These are phyloP conservation scores for Bungarus multicinctus DNA, from an alignment of 2,113 vertebrate species.

Conservation along the genomic window DNA sequence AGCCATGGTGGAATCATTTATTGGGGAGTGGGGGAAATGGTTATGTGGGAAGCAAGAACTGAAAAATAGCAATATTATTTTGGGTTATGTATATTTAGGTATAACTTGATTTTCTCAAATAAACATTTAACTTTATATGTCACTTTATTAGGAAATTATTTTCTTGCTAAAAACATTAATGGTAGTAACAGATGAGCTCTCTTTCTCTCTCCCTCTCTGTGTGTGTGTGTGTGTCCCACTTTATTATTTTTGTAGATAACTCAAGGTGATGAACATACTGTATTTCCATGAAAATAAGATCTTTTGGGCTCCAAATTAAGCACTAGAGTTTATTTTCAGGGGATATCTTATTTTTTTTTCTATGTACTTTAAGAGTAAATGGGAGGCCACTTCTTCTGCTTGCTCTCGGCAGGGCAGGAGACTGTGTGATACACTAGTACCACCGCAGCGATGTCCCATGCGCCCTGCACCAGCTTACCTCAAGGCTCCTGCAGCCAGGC, in stretches of 20 bases:
- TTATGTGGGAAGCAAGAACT: neutral
- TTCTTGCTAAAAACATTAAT: neutral
- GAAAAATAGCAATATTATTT: neutral
- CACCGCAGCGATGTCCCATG: too few relatives aligned
- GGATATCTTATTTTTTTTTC: too few relatives aligned
- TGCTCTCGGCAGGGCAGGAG: too few relatives aligned
- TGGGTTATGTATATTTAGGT: neutral
- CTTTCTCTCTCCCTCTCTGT: too few relatives aligned
- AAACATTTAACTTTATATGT: neutral
- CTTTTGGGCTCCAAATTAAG: too few relatives aligned
- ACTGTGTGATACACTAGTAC: accelerated
- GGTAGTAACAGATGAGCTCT: neutral
- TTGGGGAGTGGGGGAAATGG: neutral
- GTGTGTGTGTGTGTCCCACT: neutral
- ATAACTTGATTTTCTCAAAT: neutral
- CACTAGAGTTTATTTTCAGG: too few relatives aligned
- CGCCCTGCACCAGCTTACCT: too few relatives aligned
- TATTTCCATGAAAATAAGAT: too few relatives aligned
- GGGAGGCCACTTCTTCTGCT: too few relatives aligned
- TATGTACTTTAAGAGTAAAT: too few relatives aligned
- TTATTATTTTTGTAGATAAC: neutral
- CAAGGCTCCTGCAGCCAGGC: too few relatives aligned
- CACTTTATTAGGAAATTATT: neutral
- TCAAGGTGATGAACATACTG: neutral
- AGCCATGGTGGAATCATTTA: neutral